phyloP scores from a whole-genome alignment of 2,797 vertebrate species.

The Todus mexicanus region DNA sequence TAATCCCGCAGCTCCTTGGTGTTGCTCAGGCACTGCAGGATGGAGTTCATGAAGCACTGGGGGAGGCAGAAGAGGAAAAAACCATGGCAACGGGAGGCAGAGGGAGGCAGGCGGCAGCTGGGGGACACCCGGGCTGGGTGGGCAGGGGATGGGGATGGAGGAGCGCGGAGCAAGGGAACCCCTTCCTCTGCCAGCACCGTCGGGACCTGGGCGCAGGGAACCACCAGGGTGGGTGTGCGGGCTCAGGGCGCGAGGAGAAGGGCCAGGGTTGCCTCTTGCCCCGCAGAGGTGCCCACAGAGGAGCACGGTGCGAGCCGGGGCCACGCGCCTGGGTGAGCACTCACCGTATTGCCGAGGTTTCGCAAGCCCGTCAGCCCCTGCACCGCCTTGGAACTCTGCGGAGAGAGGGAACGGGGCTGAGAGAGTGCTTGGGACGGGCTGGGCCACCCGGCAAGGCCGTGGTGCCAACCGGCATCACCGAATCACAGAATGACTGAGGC shows the following conservation, averaged over 20 bases:
- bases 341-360: constrained; percentile 97
- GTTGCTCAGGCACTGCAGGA: constrained; percentile 99
- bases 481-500: no score
- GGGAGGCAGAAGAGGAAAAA: constrained; percentile 32
- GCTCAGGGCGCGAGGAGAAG: accelerated
- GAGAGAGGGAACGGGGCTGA: constrained; percentile 20
- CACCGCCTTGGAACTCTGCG: constrained; percentile 89
- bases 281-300: not conserved
- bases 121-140: not conserved
- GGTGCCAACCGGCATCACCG: no score
- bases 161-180: not conserved
- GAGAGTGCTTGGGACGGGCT: not conserved
- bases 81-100: constrained; percentile 23
- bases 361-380: constrained; percentile 93
- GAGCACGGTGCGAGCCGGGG: accelerated
- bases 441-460: not conserved
- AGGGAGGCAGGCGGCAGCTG: not conserved
- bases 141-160: not conserved
- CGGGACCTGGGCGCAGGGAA: accelerated
- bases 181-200: not conserved
- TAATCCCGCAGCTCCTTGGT: constrained; percentile 93
- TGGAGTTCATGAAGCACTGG: constrained; percentile 99
- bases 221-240: accelerated
- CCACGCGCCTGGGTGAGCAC: not conserved
- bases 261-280: not conserved